phyloP scores from a whole-genome alignment of 2,113 vertebrate species.

The Ramphastos sulfuratus region DNA sequence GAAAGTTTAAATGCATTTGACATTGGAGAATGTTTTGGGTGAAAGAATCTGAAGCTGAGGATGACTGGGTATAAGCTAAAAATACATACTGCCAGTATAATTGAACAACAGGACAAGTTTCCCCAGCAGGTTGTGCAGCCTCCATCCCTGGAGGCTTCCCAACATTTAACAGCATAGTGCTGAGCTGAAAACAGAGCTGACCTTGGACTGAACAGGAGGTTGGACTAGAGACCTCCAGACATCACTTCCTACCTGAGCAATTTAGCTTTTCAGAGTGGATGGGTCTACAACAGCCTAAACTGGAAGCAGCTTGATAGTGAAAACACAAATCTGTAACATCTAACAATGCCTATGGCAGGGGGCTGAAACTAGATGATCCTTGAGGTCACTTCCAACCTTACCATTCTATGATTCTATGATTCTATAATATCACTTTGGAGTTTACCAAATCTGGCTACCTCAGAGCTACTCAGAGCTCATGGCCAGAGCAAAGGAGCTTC shows the following conservation, averaged over 20 bases:
- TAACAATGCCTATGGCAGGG: no score
- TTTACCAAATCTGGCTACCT: fast-evolving
- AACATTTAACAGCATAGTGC: background rate
- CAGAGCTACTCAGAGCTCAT: background rate
- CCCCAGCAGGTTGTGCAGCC: background rate
- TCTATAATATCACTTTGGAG: background rate
- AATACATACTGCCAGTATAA: background rate
- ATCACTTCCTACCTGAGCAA: background rate
- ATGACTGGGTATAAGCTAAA: background rate
- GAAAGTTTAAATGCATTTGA: background rate
- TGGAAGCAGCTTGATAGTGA: background rate
- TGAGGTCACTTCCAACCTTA: no score
- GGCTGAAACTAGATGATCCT: no score
- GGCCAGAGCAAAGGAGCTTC: background rate
- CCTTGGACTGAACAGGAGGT: background rate
- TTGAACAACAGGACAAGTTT: background rate
- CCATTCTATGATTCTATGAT: no score
- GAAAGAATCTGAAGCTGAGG: background rate
- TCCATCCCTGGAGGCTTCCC: no score
- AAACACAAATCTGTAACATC: background rate
- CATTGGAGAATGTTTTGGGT: background rate
- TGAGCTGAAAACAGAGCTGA: background rate
- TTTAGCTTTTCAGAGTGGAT: background rate
- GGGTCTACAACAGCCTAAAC: background rate
- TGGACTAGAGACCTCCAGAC: no score